Evolutionary conservation across 1,140 invertebrate genomes (phyloP).

Genomic region (Hermetia illucens): DNA sequence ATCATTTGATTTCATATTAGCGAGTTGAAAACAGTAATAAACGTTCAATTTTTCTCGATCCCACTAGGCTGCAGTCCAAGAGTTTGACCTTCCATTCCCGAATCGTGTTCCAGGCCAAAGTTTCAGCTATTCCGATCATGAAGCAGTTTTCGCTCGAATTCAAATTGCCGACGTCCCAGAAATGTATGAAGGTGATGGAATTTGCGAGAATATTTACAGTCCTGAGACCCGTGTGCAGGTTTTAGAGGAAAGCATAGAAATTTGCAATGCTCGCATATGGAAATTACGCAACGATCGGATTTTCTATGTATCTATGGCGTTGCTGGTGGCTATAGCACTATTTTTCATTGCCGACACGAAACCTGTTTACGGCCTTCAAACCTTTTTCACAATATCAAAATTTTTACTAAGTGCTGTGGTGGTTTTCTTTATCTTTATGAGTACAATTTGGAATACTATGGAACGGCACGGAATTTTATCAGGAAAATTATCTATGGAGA

Average conservation of each 20-base stretch:
- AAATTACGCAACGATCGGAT: conserved; percentile 40
- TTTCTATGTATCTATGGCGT: conserved; percentile 39
- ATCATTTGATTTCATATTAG: neutral
- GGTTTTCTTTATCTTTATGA: conserved; percentile 60
- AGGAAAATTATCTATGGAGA: conserved; percentile 46
- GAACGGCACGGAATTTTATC: conserved; percentile 62
- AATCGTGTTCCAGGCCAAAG: conserved; percentile 50
- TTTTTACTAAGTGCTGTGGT: conserved; percentile 46
- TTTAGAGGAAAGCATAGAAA: conserved; percentile 41
- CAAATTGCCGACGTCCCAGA: conserved; percentile 8
- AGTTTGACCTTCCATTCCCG: conserved; percentile 56
- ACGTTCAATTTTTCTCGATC: conserved; percentile 15
- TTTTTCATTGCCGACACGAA: conserved; percentile 28
- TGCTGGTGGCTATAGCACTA: conserved; percentile 31
- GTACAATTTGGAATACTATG: conserved; percentile 60
- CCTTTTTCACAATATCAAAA: conserved; percentile 36
- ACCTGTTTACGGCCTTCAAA: conserved; percentile 29
- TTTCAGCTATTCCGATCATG: conserved; percentile 83
- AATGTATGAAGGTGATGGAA: conserved; percentile 12
- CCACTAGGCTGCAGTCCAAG: conserved; percentile 42
- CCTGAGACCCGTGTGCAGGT: conserved; percentile 18
- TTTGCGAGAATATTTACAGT: neutral
- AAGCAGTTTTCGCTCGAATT: conserved; percentile 62
- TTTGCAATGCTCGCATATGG: conserved; percentile 42
- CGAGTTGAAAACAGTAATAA: neutral